A percentile compares a stretch with the other conserved stretches of the same genome.
phyloP scores from a whole-genome alignment of 2,113 vertebrate genomes.

The Arizona elegans region DNA sequence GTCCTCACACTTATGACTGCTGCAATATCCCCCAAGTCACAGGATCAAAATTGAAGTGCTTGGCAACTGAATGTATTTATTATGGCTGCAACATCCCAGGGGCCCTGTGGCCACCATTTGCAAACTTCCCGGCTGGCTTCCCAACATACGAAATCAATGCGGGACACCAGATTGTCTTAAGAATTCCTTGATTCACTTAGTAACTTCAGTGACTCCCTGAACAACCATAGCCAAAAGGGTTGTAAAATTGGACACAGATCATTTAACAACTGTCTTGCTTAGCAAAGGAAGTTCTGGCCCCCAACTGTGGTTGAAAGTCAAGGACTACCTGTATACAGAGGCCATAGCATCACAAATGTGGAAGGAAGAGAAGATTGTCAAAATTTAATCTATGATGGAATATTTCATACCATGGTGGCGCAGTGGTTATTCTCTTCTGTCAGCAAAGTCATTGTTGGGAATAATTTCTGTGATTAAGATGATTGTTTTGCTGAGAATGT shows the following conservation, averaged over 20 bases:
- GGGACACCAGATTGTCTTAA: neutral
- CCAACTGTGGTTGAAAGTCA: neutral
- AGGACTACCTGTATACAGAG: neutral
- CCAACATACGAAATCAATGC: neutral
- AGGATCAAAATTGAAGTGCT: neutral
- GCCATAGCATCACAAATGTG: too few species aligned
- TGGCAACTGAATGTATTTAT: neutral
- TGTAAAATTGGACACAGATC: neutral
- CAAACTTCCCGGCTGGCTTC: neutral
- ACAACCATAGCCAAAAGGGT: neutral
- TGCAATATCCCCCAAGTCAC: neutral
- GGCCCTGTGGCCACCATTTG: neutral
- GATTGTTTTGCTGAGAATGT: neutral
- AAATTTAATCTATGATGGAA: neutral
- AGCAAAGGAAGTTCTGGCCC: neutral
- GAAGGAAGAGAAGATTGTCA: neutral
- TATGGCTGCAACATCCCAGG: neutral
- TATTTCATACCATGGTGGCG: neutral
- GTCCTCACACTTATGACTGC: neutral
- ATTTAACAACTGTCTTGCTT: neutral
- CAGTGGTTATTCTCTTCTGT: neutral
- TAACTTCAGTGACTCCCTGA: neutral
- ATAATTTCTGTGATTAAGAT: neutral
- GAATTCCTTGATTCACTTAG: neutral
- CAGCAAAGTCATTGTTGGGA: neutral